A percentile compares a stretch with the other conserved stretches of the same genome.
Evolutionary conservation across 2,797 vertebrate genomes (phyloP).

Genomic region (Channa striata): DNA sequence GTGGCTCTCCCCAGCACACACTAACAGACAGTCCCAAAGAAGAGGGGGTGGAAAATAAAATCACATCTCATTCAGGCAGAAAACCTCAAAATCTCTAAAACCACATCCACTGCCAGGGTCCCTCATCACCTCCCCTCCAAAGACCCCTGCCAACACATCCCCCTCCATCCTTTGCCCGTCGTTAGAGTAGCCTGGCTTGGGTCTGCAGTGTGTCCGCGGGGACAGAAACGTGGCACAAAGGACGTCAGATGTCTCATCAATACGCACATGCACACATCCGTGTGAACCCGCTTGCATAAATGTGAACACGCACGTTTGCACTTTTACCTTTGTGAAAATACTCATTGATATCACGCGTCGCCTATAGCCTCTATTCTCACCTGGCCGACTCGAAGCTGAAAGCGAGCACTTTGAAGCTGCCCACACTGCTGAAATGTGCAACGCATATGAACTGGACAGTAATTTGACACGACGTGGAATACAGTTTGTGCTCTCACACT

Average conservation of each 20-base stretch:
- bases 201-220: slow-evolving; percentile 24
- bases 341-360: not conserved
- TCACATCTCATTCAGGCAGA: slow-evolving; percentile 41
- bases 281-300: not conserved
- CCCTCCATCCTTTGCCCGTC: slow-evolving; percentile 40
- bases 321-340: not conserved
- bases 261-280: slow-evolving; percentile 1
- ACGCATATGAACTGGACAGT: not conserved
- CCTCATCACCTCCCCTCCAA: slow-evolving; percentile 39
- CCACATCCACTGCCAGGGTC: slow-evolving; percentile 33
- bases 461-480: not conserved
- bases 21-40: slow-evolving; percentile 19
- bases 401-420: too few relatives aligned
- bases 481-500: not conserved
- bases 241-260: slow-evolving; percentile 14
- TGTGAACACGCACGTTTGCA: not conserved
- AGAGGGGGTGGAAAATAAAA: slow-evolving; percentile 27
- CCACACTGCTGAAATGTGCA: too few relatives aligned
- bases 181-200: slow-evolving; percentile 23
- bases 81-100: slow-evolving; percentile 48
- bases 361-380: not conserved
- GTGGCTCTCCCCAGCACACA: slow-evolving; percentile 12
- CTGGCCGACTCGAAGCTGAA: too few relatives aligned
- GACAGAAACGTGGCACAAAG: slow-evolving; percentile 20
- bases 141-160: slow-evolving; percentile 50